Evolutionary conservation across 2,797 vertebrate genomes (phyloP).

Genomic region (Microcaecilia unicolor): DNA sequence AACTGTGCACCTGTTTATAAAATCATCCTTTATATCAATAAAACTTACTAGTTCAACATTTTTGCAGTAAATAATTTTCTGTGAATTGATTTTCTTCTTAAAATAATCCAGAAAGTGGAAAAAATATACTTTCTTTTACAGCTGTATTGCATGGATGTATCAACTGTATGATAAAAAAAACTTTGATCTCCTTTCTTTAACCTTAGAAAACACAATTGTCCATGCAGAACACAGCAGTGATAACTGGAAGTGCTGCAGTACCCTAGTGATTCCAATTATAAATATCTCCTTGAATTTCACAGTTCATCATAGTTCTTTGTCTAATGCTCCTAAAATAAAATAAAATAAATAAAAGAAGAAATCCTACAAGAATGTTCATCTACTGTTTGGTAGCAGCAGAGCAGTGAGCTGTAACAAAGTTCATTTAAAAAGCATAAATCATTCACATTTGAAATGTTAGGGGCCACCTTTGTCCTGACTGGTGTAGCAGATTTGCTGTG

Average conservation of each 20-base stretch:
- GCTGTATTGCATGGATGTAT: background rate
- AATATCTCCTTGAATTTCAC: background rate
- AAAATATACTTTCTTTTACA: background rate
- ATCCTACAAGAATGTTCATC: background rate
- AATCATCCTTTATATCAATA: no score
- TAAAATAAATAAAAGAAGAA: no score
- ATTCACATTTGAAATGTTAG: background rate
- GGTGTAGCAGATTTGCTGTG: background rate
- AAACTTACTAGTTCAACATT: no score
- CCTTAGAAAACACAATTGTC: background rate
- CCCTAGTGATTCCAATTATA: background rate
- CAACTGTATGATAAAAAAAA: background rate
- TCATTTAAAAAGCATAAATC: background rate
- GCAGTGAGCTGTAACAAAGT: background rate
- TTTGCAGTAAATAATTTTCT: background rate
- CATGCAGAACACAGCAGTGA: background rate
- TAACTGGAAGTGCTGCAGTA: conserved; percentile 2
- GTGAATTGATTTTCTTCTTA: fast-evolving
- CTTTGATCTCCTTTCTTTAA: background rate
- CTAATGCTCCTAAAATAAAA: background rate
- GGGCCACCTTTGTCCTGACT: background rate
- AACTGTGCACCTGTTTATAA: no score
- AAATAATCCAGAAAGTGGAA: background rate
- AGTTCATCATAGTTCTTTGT: background rate
- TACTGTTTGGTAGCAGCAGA: background rate